phyloP scores from a whole-genome alignment of 64 coral and sea anemone species.

The Acropora yongei region DNA sequence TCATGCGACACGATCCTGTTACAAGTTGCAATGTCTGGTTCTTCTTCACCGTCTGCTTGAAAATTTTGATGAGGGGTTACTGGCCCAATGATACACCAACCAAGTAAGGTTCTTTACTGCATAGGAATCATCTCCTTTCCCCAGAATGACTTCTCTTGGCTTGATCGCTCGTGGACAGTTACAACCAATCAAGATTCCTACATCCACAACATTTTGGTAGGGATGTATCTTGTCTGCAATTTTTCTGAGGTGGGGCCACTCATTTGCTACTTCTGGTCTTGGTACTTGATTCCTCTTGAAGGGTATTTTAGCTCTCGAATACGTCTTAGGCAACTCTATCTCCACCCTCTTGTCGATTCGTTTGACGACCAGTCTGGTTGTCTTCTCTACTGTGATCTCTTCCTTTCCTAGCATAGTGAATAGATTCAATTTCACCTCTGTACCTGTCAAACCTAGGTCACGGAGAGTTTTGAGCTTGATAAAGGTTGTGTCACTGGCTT shows the following conservation, averaged over 20 bases:
- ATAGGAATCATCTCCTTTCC: no score
- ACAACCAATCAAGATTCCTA: no score
- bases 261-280: slow-evolving; percentile 26
- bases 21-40: background rate
- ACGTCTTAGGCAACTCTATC: slow-evolving; percentile 59
- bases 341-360: slow-evolving; percentile 26
- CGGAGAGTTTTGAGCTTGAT: slow-evolving; percentile 31
- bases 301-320: slow-evolving; percentile 34
- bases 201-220: slow-evolving; percentile 7
- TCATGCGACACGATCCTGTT: slow-evolving; percentile 27
- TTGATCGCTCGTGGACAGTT: no score
- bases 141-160: no score
- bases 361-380: slow-evolving; percentile 47
- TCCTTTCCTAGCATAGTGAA: slow-evolving; percentile 53
- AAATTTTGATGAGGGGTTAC: no score
- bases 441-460: slow-evolving; percentile 20
- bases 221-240: slow-evolving; percentile 46
- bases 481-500: slow-evolving; percentile 63
- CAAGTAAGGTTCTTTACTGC: no score
- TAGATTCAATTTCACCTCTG: slow-evolving; percentile 26
- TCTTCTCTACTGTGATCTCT: background rate
- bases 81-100: no score
- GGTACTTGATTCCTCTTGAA: slow-evolving; percentile 3
- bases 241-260: slow-evolving; percentile 33
- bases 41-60: background rate